A percentile compares a stretch with the other conserved stretches of the same genome.
Evolutionary conservation across 1,140 invertebrate species (phyloP).

Genomic region (Antheraea pernyi): DNA sequence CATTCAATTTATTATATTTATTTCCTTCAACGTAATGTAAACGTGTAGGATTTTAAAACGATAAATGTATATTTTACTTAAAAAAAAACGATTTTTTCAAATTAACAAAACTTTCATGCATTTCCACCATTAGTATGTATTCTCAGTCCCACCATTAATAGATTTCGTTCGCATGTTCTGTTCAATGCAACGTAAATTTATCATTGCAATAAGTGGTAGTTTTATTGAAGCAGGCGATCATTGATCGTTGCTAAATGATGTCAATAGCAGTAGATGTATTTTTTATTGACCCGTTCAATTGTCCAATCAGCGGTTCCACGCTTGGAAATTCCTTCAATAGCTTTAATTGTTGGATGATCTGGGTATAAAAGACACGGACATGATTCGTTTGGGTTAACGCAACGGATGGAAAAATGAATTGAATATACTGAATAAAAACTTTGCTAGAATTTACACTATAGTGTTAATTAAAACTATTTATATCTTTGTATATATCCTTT

Average conservation of each 20-base stretch:
- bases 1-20: too few species aligned
- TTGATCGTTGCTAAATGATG: slow-evolving; percentile 47
- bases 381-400: not conserved
- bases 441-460: too few species aligned
- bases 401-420: not conserved
- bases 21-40: too few species aligned
- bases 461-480: too few species aligned
- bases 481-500: too few species aligned
- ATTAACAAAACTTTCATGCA: too few species aligned
- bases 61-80: too few species aligned
- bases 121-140: too few species aligned
- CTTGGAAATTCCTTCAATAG: not conserved
- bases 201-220: slow-evolving; percentile 5
- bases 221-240: slow-evolving; percentile 20
- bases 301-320: slow-evolving; percentile 34
- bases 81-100: too few species aligned
- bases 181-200: not conserved
- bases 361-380: not conserved
- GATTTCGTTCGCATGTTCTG: not conserved
- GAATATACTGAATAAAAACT: too few species aligned
- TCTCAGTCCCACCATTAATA: too few species aligned
- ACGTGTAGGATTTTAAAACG: too few species aligned
- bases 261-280: slow-evolving; percentile 55
- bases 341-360: slow-evolving; percentile 20
- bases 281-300: slow-evolving; percentile 67